Evolutionary conservation across 2,797 vertebrate species (phyloP), one percentile per base, ranked within the genome.

Genomic region (Sebastes cheni): DNA sequence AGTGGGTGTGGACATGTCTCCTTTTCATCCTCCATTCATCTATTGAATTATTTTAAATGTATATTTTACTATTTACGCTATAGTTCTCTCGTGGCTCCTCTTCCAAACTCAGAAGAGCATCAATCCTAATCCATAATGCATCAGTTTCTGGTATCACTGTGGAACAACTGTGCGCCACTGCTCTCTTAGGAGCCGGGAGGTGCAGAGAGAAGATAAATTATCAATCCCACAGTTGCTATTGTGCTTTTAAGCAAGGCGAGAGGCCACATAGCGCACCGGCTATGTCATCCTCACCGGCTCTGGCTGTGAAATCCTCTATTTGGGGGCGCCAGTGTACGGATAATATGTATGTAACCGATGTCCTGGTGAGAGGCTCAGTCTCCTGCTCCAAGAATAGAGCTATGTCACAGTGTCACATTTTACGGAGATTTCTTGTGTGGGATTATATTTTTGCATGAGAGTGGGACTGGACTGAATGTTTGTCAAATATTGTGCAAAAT

Each of bases 241-340:
- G 73, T 82, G 67, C 77, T 79, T 73, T 83, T 5, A 75, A 75
- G 36, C 42, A 8, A 7, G 6, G 56, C 27, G 12, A 69, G 62
- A 68, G 80, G 60, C 81, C 62, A 30, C 74, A 78, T 68, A 84
- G 76, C 22, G 10, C 36, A 30, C 7, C 7, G 5, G 76, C 88
- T 50, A 67, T 62, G 80, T 87, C 79, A 86, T 80, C 67, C 42
- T 59, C 73, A 61, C 42, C 3, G 0, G 6, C 30, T 78, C 72
- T 30, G 67, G 54, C 78, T 72, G 78, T 87, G 85, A 89, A 81
- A 87, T 85, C 73, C 69, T 77, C 54, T 67, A 52, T 82, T 29
- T 81, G 39, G 5, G 5, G 66, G 72, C 18, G 8, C 69, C 67
- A 27, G 68, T 54, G 58, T 81, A 23, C 8, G 18, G 54, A 75